Evolutionary conservation across 2,797 vertebrate genomes (phyloP).

Genomic region (Cynodonichthys magdalenae): DNA sequence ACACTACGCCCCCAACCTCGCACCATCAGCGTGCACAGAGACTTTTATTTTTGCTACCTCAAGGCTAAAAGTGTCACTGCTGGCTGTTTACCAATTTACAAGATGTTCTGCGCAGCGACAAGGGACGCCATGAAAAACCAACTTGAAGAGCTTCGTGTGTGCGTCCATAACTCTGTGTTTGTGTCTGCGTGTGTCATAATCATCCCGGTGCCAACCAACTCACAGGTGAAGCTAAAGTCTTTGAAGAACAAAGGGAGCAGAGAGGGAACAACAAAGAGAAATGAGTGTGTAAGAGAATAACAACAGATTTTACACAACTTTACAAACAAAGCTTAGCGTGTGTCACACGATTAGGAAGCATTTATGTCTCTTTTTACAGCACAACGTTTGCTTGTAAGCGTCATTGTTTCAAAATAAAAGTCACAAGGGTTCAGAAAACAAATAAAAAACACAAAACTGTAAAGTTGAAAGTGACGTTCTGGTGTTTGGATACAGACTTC

Average conservation of each 20-base stretch:
- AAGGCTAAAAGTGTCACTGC: slow-evolving; percentile 26
- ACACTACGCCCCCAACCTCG: neutral
- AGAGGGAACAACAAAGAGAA: slow-evolving; percentile 27
- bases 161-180: slow-evolving; percentile 5
- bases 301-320: slow-evolving; percentile 20
- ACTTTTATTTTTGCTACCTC: slow-evolving; percentile 5
- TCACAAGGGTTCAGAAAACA: slow-evolving; percentile 7
- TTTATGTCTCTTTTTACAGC: neutral
- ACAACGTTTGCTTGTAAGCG: neutral
- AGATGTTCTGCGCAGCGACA: slow-evolving; percentile 33
- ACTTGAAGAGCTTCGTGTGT: slow-evolving; percentile 28
- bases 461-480: neutral
- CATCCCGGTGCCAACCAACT: slow-evolving; percentile 15
- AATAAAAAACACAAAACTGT: neutral
- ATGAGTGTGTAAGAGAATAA: slow-evolving; percentile 18
- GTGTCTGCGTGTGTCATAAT: slow-evolving; percentile 13
- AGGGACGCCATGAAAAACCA: slow-evolving; percentile 36
- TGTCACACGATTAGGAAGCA: neutral
- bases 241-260: slow-evolving; percentile 62
- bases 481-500: slow-evolving; percentile 4
- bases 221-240: slow-evolving; percentile 55
- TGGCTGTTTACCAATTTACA: slow-evolving; percentile 30
- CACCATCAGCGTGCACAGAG: slow-evolving; percentile 4
- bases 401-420: slow-evolving; percentile 9
- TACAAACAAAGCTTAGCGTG: slow-evolving; percentile 14